Evolutionary conservation across 2,797 vertebrate genomes (phyloP).

Genomic region (Enteromius viviparus): DNA sequence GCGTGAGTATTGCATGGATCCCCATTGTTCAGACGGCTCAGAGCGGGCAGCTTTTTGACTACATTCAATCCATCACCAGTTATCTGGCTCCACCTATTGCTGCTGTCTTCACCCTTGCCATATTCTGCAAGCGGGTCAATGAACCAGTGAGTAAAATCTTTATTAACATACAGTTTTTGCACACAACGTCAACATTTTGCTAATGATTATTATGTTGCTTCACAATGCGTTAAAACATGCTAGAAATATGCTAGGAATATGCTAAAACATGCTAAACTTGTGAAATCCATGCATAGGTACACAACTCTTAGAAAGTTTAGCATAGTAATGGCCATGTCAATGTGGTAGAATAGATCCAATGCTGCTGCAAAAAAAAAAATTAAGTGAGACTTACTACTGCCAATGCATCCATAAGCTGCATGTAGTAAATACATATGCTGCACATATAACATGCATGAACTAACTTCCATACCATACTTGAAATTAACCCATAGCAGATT

Average conservation of each 20-base stretch:
- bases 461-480: too few relatives aligned
- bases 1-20: conserved; percentile 92
- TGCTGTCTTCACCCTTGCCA: conserved; percentile 52
- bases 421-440: too few relatives aligned
- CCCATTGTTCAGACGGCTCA: conserved; percentile 88
- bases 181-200: neutral
- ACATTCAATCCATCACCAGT: conserved; percentile 56
- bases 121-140: conserved; percentile 59
- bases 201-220: neutral
- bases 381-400: too few relatives aligned
- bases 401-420: too few relatives aligned
- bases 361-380: too few relatives aligned
- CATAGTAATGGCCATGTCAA: too few relatives aligned
- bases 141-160: conserved; percentile 44
- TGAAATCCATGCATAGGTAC: neutral
- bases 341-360: too few relatives aligned
- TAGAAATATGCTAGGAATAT: neutral
- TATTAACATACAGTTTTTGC: too few relatives aligned
- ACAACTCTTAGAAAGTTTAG: too few relatives aligned
- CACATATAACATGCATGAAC: too few relatives aligned
- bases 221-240: neutral
- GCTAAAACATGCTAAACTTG: neutral
- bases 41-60: conserved; percentile 74
- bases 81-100: conserved; percentile 58
- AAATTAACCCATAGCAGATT: too few relatives aligned